Base-by-base conservation (phyloP, 2,888 invertebrate genomes). In the Saturnia pavonia region DNA sequence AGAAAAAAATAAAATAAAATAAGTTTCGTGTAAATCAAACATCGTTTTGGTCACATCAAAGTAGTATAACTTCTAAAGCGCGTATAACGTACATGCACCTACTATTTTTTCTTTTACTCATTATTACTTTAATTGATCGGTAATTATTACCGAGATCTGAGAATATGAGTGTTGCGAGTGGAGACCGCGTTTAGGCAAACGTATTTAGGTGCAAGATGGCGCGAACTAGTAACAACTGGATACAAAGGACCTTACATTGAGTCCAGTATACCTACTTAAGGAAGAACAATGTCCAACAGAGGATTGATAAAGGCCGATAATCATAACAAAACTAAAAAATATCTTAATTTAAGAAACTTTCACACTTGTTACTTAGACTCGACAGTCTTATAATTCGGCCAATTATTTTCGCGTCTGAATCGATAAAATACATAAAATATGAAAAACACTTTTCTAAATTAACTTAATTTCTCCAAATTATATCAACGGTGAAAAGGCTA, bases 321-420 rank as follows among this genome's bases (percentile, higher is more conserved):
- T 14, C 12, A 14, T 60, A 60, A 60, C 3, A 9, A 51, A n/a
- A 22, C 22, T 54, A 54, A 60, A 60, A 60, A 27, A 27, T 60
- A 54, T 54, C 9, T 22, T n/a, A 54, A 14, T 60, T 60, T 14
- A 3, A 14, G 6, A 60, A 60, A 25, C 25, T 25, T 57, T 57
- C 54, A 7, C 57, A 25, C 57, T 25, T 25, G 16, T 57, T 57
- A 57, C 22, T 57, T 14, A 27, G 2, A 27, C 27, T 3, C 57
- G 27, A 60, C 25, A 27, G 27, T 16, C 11, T 60, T 60, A 27
- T 25, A 25, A 3, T 4, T 14, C 25, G 12, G 57, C 57, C 57
- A 60, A 27, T 27, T 60, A 27, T 60, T 60, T 27, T 14, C 27
- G 19, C 57, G 57, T 60, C 27, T 60, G 57, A 60, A 60, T 60